Evolutionary conservation across 2,888 invertebrate genomes (phyloP), one percentile per base, ranked within the genome.

Genomic region (Dilophus febrilis): DNA sequence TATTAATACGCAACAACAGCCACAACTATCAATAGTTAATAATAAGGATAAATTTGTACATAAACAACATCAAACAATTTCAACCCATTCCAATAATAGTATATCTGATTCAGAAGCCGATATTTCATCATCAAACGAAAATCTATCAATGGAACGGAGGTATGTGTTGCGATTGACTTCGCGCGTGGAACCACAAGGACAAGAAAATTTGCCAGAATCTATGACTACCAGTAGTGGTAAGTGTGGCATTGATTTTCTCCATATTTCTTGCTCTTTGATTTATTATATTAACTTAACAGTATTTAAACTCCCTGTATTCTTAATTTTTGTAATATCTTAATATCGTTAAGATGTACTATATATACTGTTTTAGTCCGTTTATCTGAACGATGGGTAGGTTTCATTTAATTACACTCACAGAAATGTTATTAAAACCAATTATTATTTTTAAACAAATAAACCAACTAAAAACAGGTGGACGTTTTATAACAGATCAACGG

Each of bases 171-270:
- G 79, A 47, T 47, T 47, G 38, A 48, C 47, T n/a, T 44, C 82
- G 6, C 68, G 90, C 29, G 88, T 88, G 53, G 90, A 90, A 57
- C 90, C 90, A 1, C 90, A 90, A 59, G 90, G 90, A 1, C 87
- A 90, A 61, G 90, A 90, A 60, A 85, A 81, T 60, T 70, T 70
- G 44, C 69, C 66, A 47, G 48, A 49, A 55, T 12, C 18, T 3
- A 6, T 8, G 8, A 65, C 54, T 53, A 72, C 40, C 18, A 34
- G 42, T 35, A 43, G 44, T 40, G 43, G 37, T 22, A 49, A 47
- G 3, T 35, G 4, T 13, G n/a, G n/a, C 5, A 16, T 8, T 22
- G 31, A 32, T 32, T 30, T n/a, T 8, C n/a, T 30, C n/a, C 30
- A 5, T 5, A 6, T 12, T 12, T n/a, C 5, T 12, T 30, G 7